Evolutionary conservation across 2,888 invertebrate species (phyloP), one percentile per base, ranked within the genome.

Genomic region (Heliconius ethilla): DNA sequence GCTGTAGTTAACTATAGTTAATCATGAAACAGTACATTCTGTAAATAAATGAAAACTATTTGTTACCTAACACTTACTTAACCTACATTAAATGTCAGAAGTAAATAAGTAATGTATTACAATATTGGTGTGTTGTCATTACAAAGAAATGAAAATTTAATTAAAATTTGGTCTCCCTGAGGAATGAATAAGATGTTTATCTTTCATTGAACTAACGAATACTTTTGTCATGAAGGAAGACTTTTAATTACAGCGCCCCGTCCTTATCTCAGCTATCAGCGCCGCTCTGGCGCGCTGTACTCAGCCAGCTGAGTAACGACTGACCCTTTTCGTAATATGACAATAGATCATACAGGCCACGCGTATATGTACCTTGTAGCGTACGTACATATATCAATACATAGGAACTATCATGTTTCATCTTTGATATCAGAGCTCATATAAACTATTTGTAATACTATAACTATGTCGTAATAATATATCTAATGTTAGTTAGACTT

Each of bases 311-410:
- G 7, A 70, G 27, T 27, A 70, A 70, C 33, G 66, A 22, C 70
- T 70, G 51, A 70, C 51, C 70, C 70, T 55, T 70, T 70, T 29
- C 29, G 29, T 70, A 29, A 29, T 29, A 22, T 29, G 51, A 27
- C 51, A 67, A 67, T 70, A 70, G 22, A 59, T 59, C 4, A 22
- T 29, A 29, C 29, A 51, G 11, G 29, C 51, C 51, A 51, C 5
- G 11, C 70, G 22, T 25, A 18, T 51, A 22, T 51, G 51, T 51
- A 7, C 18, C 7, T 51, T 18, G 51, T 51, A 18, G 51, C 10
- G 1, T n/a, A 59, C 18, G n/a, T 59, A 59, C 59, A 10, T 59
- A n/a, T 55, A n/a, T n/a, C 7, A n/a, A n/a, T 59, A 59, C 59
- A 59, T n/a, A 59, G 10, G 9, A 59, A 59, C 59, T 59, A n/a